phyloP scores from a whole-genome alignment of 2,797 vertebrate species.

The Nyctibius grandis region DNA sequence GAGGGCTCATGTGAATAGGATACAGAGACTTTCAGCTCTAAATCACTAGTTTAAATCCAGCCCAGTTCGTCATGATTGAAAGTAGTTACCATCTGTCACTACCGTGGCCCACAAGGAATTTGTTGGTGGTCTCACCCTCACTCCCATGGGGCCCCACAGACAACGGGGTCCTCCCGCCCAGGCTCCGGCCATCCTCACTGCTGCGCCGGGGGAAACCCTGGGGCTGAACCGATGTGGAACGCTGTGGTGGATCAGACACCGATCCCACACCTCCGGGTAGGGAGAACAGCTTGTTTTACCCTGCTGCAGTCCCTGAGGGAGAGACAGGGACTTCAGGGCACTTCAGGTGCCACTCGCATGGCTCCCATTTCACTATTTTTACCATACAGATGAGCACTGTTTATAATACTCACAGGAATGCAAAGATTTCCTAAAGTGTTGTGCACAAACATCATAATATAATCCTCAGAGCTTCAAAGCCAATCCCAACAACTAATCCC shows the following conservation, averaged over 20 bases:
- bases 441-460: slow-evolving; percentile 29
- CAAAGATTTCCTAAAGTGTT: neutral
- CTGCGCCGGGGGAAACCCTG: rapidly evolving
- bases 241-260: rapidly evolving
- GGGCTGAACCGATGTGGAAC: rapidly evolving
- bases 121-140: neutral
- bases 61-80: neutral
- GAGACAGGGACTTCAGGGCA: rapidly evolving
- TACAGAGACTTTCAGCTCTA: neutral
- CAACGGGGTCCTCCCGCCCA: rapidly evolving
- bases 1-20: neutral
- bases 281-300: rapidly evolving
- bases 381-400: neutral
- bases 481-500: slow-evolving; percentile 58
- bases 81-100: neutral
- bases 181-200: neutral
- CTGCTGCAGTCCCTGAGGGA: rapidly evolving
- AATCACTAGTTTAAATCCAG: neutral
- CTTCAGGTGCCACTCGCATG: rapidly evolving
- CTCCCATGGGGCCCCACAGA: rapidly evolving
- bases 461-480: slow-evolving; percentile 50
- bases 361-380: neutral
- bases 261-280: neutral
- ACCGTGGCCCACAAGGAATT: neutral
- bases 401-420: neutral